phyloP scores from a whole-genome alignment of 2,797 vertebrate species.

The Sebastes vulpes region DNA sequence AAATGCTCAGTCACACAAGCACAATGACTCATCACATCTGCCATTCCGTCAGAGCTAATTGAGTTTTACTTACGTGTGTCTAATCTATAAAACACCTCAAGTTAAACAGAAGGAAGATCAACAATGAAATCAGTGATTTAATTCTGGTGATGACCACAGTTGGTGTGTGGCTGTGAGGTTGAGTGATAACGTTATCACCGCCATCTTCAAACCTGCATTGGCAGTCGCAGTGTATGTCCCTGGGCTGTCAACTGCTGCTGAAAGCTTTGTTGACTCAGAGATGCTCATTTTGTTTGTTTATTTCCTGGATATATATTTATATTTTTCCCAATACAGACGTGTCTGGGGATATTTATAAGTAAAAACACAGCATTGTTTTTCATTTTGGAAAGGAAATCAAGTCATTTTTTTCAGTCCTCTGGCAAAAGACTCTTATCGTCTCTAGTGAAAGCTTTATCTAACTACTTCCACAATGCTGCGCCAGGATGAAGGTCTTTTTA shows the following conservation, averaged over 20 bases:
- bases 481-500: constrained; percentile 36
- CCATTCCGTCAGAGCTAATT: constrained; percentile 13
- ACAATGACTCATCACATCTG: constrained; percentile 50
- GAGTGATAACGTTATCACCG: constrained; percentile 58
- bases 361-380: constrained; percentile 54
- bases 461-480: constrained; percentile 37
- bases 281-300: constrained; percentile 62
- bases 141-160: constrained; percentile 35
- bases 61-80: constrained; percentile 22
- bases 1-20: constrained; percentile 33
- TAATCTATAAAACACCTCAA: constrained; percentile 10
- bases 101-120: constrained; percentile 1
- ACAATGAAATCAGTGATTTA: constrained; percentile 24
- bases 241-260: constrained; percentile 63
- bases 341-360: constrained; percentile 58
- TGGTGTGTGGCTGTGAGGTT: constrained; percentile 41
- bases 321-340: constrained; percentile 40
- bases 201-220: constrained; percentile 57
- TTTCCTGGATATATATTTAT: constrained; percentile 54
- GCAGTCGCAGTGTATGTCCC: constrained; percentile 50
- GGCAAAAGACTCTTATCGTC: constrained; percentile 32
- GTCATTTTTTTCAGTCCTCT: constrained; percentile 21
- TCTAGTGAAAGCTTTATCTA: constrained; percentile 43
- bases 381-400: constrained; percentile 50
- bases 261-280: constrained; percentile 68